Base-by-base conservation (phyloP, 2,113 vertebrate species). In the Bufo bufo region DNA sequence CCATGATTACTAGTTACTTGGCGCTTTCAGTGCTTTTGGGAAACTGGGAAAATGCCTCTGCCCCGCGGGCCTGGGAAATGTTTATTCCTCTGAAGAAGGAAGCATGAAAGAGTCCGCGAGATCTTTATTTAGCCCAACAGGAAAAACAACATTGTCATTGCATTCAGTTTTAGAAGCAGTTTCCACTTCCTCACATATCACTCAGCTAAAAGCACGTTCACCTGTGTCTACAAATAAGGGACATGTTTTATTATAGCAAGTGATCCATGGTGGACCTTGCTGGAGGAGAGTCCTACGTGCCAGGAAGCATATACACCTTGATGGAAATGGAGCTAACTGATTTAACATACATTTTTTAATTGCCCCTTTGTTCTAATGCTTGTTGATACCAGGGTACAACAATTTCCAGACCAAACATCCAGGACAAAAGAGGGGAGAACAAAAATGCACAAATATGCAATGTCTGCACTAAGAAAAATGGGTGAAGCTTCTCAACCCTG, bases 51-150 rank as follows among this genome's bases (percentile, higher is more conserved):
- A 58, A 71, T 82, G 54, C 81, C 54, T 52, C 49, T 54, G 45
- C 69, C 69, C 81, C 50, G 43, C 56, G 17, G 71, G 81, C 69
- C 75, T 84, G 81, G 87, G 87, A 88, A 78, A 52, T 77, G 71
- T 77, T 88, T 84, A 66, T 88, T 88, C 80, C 69, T 66, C 23
- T 77, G 14, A 78, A 66, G 78, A 75, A 88, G 87, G 87, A 88
- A 84, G 59, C 63, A 45, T 71, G 65, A 71, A 45, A 47, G 14
- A 87, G 77, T 54, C 86, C 82, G 86, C 58, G 66, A 49, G 71
- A 43, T 47, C 58, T 88, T 88, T 66, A 77, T 88, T 77, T 88
- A 88, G 87, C 80, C 54, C 81, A 82, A 88, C 87, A 83, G 87
- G 87, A 84, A 88, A 84, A 88, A 88, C 87, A 88, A 77, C 71